Evolutionary conservation across 2,888 invertebrate species (phyloP).

Genomic region (Sussaba pulchella): DNA sequence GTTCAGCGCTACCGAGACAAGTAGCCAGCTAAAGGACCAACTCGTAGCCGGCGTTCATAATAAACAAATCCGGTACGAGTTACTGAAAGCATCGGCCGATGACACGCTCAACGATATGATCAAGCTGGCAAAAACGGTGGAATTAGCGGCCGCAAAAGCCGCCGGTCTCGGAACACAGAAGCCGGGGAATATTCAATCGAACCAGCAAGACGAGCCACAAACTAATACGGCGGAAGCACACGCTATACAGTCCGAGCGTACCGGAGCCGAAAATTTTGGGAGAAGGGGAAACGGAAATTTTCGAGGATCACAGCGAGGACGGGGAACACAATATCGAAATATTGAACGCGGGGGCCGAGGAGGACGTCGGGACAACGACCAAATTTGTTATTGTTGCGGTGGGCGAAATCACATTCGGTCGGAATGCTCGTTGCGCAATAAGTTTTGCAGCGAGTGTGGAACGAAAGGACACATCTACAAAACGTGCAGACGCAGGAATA

Average conservation of each 20-base stretch:
- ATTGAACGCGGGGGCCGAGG: not conserved
- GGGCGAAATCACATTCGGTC: constrained; percentile 16
- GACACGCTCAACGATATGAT: constrained; percentile 30
- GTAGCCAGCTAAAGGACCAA: constrained; percentile 45
- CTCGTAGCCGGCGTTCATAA: constrained; percentile 37
- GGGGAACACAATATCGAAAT: not conserved
- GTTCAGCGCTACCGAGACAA: constrained; percentile 22
- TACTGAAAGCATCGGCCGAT: constrained; percentile 28
- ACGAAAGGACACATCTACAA: constrained; percentile 40
- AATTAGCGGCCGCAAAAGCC: constrained; percentile 17
- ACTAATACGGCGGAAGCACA: not conserved
- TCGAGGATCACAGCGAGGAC: not conserved
- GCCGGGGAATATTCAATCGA: constrained; percentile 8
- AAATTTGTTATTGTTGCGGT: constrained; percentile 38
- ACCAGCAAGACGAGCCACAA: not conserved
- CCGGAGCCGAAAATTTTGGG: too few relatives aligned
- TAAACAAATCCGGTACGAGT: constrained; percentile 33
- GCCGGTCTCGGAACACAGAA: not conserved
- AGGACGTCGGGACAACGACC: not conserved
- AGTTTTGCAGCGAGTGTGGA: constrained; percentile 48
- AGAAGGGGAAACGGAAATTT: not conserved
- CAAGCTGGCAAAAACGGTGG: constrained; percentile 46
- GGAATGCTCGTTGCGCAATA: constrained; percentile 21
- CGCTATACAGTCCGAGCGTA: not conserved
- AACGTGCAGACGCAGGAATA: constrained; percentile 23